Conservation (phyloP, 2,113 vertebrate genomes). For the Pollachius pollachius region DNA sequence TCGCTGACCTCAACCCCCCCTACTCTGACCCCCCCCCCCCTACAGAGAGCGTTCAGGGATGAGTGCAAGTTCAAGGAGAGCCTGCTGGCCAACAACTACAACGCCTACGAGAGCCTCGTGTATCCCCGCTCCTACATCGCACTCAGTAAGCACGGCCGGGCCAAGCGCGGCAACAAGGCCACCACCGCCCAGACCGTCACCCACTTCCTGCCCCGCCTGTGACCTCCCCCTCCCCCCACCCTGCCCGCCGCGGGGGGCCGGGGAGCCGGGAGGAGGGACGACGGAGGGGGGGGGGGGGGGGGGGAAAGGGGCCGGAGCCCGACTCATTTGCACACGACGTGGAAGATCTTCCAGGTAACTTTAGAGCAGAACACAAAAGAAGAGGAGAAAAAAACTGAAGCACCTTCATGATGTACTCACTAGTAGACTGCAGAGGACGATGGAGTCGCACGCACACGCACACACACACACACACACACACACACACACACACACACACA, state of each 20-base stretch:
- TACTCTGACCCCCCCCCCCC: constrained; percentile 17
- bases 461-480: too few relatives aligned
- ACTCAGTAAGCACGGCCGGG: constrained; percentile 88
- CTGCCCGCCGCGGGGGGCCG: background rate
- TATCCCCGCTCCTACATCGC: constrained; percentile 87
- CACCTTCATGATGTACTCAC: constrained; percentile 49
- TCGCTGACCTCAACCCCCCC: too few relatives aligned
- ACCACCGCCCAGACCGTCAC: constrained; percentile 90
- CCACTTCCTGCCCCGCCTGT: constrained; percentile 93
- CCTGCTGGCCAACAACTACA: constrained; percentile 95
- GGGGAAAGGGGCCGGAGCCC: constrained; percentile 53
- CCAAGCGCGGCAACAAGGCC: constrained; percentile 89
- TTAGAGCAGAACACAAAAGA: constrained; percentile 22
- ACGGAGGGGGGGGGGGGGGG: background rate
- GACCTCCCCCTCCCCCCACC: constrained; percentile 45
- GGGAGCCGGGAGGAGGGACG: constrained; percentile 12
- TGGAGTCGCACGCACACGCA: too few relatives aligned
- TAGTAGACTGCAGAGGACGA: constrained; percentile 55
- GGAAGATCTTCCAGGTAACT: constrained; percentile 76
- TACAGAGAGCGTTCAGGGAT: constrained; percentile 83
- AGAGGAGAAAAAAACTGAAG: constrained; percentile 2
- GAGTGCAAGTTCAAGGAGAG: constrained; percentile 96
- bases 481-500: constrained; percentile 52
- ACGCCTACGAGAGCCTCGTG: constrained; percentile 87
- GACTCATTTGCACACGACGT: constrained; percentile 82